A percentile compares a stretch with the other conserved stretches of the same genome.
Conservation (phyloP, 2,797 vertebrate species). For the Intellagama lesueurii region DNA sequence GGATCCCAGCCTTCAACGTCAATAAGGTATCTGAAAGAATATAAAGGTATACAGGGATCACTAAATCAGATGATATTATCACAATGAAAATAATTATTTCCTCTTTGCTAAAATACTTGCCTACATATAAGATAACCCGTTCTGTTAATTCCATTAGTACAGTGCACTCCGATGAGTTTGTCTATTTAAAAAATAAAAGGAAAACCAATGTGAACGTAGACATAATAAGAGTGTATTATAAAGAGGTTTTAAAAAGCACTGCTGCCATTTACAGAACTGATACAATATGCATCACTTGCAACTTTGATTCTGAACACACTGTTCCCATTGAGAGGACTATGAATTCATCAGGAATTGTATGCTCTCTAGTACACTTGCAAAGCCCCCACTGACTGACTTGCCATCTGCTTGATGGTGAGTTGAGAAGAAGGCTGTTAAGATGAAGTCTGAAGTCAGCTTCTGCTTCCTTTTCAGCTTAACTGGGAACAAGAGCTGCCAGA, state of each 20-base stretch:
- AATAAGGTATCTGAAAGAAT: conserved; percentile 76
- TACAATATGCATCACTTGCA: not conserved
- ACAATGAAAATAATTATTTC: conserved; percentile 38
- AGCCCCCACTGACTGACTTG: not conserved
- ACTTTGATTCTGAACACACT: not conserved
- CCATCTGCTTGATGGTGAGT: not conserved
- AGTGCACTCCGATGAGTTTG: conserved; percentile 79
- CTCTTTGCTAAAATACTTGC: conserved; percentile 66
- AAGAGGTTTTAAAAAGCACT: conserved; percentile 5
- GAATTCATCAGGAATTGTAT: not conserved
- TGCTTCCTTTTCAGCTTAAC: not conserved
- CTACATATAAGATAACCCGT: conserved; percentile 81
- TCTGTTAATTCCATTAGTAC: conserved; percentile 80
- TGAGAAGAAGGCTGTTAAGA: too few species aligned
- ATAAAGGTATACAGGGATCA: conserved; percentile 22
- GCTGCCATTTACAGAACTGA: conserved; percentile 47
- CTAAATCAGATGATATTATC: not conserved
- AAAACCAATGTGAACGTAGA: conserved; percentile 37
- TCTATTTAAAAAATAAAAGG: conserved; percentile 69
- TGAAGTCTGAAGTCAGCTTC: not conserved
- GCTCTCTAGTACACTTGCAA: not conserved
- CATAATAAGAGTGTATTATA: conserved; percentile 4
- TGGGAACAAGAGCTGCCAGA: not conserved
- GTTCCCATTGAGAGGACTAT: not conserved
- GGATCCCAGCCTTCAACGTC: conserved; percentile 80